Percentiles rank a stretch among this genome's conserved stretches.
These are phyloP conservation scores for Pollenia angustigena DNA, from an alignment of 2,888 invertebrate species.

Conservation along the genomic window DNA sequence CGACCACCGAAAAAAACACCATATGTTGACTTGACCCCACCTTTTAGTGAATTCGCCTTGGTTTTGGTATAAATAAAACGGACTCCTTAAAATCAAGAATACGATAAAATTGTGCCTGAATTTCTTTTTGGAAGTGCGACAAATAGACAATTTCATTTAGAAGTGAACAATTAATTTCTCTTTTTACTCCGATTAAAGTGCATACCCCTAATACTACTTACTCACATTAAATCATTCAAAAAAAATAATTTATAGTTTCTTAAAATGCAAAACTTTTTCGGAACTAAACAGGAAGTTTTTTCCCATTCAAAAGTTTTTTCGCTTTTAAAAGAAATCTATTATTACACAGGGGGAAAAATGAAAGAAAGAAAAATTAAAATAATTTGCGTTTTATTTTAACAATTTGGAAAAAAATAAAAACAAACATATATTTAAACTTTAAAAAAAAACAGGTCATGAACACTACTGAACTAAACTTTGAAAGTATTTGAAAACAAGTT, in stretches of 20 bases:
- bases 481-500: conserved; percentile 15
- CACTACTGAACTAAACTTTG: conserved; percentile 28
- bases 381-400: conserved; percentile 37
- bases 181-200: neutral
- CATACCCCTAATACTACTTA: conserved; percentile 11
- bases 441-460: conserved; percentile 21
- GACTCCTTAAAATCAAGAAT: too few species aligned
- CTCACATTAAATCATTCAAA: neutral
- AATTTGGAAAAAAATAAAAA: conserved; percentile 21
- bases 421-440: conserved; percentile 21
- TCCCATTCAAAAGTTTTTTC: conserved; percentile 42
- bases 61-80: too few species aligned
- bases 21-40: too few species aligned
- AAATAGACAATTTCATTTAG: too few species aligned
- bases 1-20: too few species aligned
- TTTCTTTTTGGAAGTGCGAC: too few species aligned
- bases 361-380: conserved; percentile 29
- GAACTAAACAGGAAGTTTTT: conserved; percentile 68
- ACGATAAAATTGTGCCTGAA: too few species aligned
- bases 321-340: neutral
- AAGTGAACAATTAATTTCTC: too few species aligned
- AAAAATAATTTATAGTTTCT: conserved; percentile 26
- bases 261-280: conserved; percentile 48
- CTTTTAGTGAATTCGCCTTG: too few species aligned
- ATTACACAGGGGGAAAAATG: neutral